Evolutionary conservation across 1,140 invertebrate genomes (phyloP), one percentile per base, ranked within the genome.

Genomic region (Melanaphis sacchari): DNA sequence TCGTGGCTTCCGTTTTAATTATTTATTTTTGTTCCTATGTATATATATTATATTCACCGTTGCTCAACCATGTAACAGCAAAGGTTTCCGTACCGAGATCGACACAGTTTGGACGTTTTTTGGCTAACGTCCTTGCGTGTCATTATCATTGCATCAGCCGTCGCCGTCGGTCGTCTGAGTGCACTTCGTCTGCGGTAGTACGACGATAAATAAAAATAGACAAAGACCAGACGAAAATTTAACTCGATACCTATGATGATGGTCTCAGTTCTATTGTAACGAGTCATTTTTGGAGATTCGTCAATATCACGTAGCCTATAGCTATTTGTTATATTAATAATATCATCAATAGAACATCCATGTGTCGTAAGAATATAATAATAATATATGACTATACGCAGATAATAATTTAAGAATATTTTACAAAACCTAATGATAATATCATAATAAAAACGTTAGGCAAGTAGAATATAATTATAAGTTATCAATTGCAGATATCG

Each of bases 201-300:
- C 59, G 31, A 15, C 59, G 31, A 76, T 76, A 76, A 76, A 76
- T 76, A 76, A 76, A 76, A 76, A 76, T 76, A 76, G 59, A 76
- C 59, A n/a, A n/a, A n/a, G 31, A 76, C 59, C 59, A 76, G 59
- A 76, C 59, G 59, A n/a, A 76, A 18, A n/a, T 4, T 76, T n/a
- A 76, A 76, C n/a, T n/a, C 59, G 59, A 76, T 76, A 76, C 59
- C 59, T 76, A 76, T 8, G 59, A 76, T 7, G 31, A 76, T 18
- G 31, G 15, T 76, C 31, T 76, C 59, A 15, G 59, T 76, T n/a
- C 15, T 76, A 76, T 76, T n/a, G 59, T 76, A 76, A 15, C 59
- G 59, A 76, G 31, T 76, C 59, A 76, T 76, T 76, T 76, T 76
- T 76, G 59, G 59, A 76, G n/a, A n/a, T 76, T 76, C 59, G 59